Conservation (phyloP, 2,888 invertebrate genomes). For the Incurvaria masculella region DNA sequence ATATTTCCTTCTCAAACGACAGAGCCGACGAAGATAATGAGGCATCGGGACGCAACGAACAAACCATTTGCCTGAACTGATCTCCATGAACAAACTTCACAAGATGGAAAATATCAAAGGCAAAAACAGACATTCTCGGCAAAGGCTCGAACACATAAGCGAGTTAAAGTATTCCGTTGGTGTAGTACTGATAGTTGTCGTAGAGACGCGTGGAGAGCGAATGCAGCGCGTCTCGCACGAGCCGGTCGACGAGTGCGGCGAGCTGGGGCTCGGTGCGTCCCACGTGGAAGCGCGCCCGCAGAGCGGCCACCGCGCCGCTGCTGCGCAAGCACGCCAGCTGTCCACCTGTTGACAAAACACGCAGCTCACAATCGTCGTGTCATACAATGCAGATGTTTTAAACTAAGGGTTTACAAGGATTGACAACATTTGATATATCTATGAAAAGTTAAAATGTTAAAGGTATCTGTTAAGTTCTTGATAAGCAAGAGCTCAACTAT, state of each 20-base stretch:
- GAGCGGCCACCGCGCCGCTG: slow-evolving; percentile 85
- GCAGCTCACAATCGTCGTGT: slow-evolving; percentile 3
- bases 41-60: background rate
- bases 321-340: slow-evolving; percentile 96
- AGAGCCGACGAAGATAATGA: background rate
- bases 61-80: background rate
- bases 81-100: background rate
- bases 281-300: slow-evolving; percentile 93
- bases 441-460: too few species aligned
- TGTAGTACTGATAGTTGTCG: slow-evolving; percentile 98
- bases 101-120: background rate
- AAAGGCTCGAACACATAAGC: background rate
- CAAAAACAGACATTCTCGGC: background rate
- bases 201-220: slow-evolving; percentile 97
- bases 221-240: slow-evolving; percentile 93
- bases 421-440: too few species aligned
- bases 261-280: slow-evolving; percentile 94
- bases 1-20: background rate
- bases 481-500: too few species aligned
- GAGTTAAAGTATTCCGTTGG: slow-evolving; percentile 87
- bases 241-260: slow-evolving; percentile 84
- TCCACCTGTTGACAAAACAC: slow-evolving; percentile 62
- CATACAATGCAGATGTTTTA: slow-evolving; percentile 4
- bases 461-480: too few species aligned
- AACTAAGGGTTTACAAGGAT: background rate